A percentile compares a stretch with the other conserved stretches of the same genome.
These are phyloP conservation scores for Melinaea marsaeus DNA, from an alignment of 2,888 invertebrate species.

Conservation along the genomic window DNA sequence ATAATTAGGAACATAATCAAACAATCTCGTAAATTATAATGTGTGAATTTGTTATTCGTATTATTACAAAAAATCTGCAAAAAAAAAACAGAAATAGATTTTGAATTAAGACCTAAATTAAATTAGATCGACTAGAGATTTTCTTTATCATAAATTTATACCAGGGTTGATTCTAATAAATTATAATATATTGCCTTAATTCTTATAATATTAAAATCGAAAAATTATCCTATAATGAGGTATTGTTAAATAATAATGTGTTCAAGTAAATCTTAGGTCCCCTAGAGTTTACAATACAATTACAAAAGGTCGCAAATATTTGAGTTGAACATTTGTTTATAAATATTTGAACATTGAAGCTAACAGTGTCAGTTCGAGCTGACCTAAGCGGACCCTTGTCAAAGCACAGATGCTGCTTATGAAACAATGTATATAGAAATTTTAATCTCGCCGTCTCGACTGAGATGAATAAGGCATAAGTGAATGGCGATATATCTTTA, in stretches of 20 bases:
- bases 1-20: neutral
- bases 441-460: constrained; percentile 50
- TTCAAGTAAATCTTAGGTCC: neutral
- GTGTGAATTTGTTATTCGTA: constrained; percentile 12
- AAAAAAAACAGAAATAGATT: too few relatives aligned
- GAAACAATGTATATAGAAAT: constrained; percentile 64
- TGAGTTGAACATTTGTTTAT: constrained; percentile 16
- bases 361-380: constrained; percentile 47
- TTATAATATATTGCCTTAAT: too few relatives aligned
- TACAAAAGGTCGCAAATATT: constrained; percentile 5
- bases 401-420: constrained; percentile 63
- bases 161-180: too few relatives aligned
- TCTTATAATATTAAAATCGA: too few relatives aligned
- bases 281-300: neutral
- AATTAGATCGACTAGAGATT: too few relatives aligned
- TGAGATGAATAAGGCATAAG: constrained; percentile 12
- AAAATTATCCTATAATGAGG: neutral
- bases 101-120: too few relatives aligned
- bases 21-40: neutral
- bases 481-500: neutral
- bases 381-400: constrained; percentile 59
- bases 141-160: too few relatives aligned
- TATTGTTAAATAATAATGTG: neutral
- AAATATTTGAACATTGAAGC: constrained; percentile 20
- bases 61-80: too few relatives aligned